phyloP scores from a whole-genome alignment of 2,797 vertebrate species.

The Neomorphus geoffroyi region DNA sequence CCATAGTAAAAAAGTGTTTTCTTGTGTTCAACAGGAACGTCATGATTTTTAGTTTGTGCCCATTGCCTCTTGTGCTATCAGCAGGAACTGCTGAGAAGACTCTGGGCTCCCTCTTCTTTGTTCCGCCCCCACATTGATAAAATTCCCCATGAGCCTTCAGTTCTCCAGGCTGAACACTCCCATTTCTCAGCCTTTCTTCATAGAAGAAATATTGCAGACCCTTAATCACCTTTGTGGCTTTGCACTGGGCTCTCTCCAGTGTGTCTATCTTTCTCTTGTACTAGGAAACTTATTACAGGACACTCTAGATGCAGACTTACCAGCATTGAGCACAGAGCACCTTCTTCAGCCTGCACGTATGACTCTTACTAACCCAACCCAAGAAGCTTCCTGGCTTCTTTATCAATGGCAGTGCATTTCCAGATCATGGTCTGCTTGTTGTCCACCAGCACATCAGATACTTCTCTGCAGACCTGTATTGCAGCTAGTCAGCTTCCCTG shows the following conservation, averaged over 20 bases:
- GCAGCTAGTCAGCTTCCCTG: background rate
- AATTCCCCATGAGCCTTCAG: background rate
- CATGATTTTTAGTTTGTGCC: background rate
- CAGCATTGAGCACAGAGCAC: background rate
- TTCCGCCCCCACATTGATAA: background rate
- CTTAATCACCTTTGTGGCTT: background rate
- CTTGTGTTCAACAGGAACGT: background rate
- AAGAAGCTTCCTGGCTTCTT: background rate
- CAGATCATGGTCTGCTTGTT: rapidly evolving
- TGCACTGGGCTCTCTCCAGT: background rate
- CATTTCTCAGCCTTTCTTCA: background rate
- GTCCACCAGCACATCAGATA: background rate
- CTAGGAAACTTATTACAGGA: background rate
- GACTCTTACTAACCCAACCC: background rate
- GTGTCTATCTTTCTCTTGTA: background rate
- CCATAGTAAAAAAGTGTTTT: background rate
- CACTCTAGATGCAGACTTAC: background rate
- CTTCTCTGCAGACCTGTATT: background rate
- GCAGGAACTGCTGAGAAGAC: background rate
- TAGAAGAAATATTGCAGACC: background rate
- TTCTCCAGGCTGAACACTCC: background rate
- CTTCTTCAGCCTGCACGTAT: background rate
- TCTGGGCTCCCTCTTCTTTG: background rate
- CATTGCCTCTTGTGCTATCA: no score
- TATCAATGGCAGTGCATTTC: background rate